Evolutionary conservation across 2,797 vertebrate species (phyloP), one percentile per base, ranked within the genome.

Genomic region (Sebastes jordani): DNA sequence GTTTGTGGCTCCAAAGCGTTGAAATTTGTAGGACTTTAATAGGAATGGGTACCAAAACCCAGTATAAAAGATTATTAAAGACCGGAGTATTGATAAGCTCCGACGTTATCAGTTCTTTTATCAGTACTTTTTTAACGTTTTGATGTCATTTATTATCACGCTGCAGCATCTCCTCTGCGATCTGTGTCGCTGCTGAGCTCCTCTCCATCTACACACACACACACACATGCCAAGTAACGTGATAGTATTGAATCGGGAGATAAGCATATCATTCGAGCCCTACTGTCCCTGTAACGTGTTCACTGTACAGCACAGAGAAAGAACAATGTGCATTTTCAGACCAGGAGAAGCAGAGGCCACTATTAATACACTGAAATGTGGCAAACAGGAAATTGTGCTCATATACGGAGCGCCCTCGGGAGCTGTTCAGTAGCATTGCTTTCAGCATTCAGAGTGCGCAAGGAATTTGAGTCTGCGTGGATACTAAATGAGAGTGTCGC

Each of bases 341-440:
- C 9, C 22, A 9, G 6, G 10, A 52, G 58, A n/a, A 11, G 60
- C 63, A 68, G 16, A 75, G 59, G 46, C 52, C 58, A 46, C 36
- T 63, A 2, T 60, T 76, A 64, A 72, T 65, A 76, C 8, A 54
- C 46, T 23, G 27, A 23, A 23, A 58, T 66, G 69, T 34, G 7
- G 25, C 18, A 30, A 25, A 5, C 80, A 86, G 88, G 89, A 92
- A 90, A 83, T 73, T 82, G 29, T 7, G 72, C 75, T 80, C 74
- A 46, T 42, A 42, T 0, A 34, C 11, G 22, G 22, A 54, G 69
- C 16, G 11, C 61, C 61, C 38, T 10, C 5, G 10, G 0, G 81
- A 25, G 70, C 22, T 8, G 5, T 49, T 34, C 11, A 1, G 11
- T 3, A 38, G 56, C 20, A 69, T 72, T 7, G 27, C 68, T 71